Evolutionary conservation across 2,113 vertebrate species (phyloP).

Genomic region (Paradisaea rubra): DNA sequence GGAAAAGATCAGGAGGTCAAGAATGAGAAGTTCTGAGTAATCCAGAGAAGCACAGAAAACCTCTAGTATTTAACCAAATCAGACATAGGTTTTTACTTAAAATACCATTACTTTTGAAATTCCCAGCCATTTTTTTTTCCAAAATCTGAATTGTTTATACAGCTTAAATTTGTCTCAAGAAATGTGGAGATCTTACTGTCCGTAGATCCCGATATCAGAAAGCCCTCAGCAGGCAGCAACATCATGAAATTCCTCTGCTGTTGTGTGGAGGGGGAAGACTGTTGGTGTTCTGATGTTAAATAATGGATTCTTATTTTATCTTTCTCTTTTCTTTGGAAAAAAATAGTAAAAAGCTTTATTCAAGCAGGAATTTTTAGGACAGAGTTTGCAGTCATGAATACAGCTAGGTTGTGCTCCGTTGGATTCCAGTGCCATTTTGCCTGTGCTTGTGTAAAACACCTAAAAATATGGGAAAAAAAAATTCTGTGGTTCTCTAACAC

Average conservation of each 20-base stretch:
- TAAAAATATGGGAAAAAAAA: neutral
- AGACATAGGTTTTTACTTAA: neutral
- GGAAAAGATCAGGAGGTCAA: neutral
- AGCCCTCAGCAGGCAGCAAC: neutral
- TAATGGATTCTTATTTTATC: neutral
- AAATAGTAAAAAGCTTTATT: accelerated
- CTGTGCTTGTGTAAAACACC: neutral
- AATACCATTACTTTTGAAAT: neutral
- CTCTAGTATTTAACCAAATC: neutral
- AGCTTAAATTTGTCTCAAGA: neutral
- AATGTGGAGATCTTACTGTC: accelerated
- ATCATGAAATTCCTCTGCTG: neutral
- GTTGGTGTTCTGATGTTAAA: neutral
- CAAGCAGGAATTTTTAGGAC: neutral
- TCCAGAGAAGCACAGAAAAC: neutral
- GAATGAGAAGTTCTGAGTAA: neutral
- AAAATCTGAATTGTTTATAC: neutral
- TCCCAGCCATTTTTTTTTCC: accelerated
- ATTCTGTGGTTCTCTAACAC: neutral
- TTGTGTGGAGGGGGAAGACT: accelerated
- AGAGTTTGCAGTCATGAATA: neutral
- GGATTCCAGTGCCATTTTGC: neutral
- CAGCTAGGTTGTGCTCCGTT: accelerated
- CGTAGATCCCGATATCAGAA: neutral
- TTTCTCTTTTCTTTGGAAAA: neutral